These are phyloP conservation scores for Gasterosteus nipponicus DNA, from an alignment of 2,113 vertebrate genomes.

Conservation along the genomic window DNA sequence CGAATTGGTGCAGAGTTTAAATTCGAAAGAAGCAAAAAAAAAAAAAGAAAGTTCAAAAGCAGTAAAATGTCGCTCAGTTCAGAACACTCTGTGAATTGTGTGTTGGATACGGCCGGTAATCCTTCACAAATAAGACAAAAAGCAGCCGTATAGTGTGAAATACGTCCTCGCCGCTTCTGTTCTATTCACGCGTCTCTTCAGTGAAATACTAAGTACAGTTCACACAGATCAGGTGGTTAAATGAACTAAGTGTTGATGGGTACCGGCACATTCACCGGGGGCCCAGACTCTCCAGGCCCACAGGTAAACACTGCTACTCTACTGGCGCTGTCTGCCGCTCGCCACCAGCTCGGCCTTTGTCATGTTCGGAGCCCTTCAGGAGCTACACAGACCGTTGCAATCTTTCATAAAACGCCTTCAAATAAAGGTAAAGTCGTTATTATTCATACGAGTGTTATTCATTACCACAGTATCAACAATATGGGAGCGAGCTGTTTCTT, in stretches of 20 bases:
- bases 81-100: neutral
- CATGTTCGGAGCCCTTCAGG: neutral
- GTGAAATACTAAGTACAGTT: neutral
- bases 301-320: neutral
- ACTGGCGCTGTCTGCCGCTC: neutral
- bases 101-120: neutral
- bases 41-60: neutral
- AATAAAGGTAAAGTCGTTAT: neutral
- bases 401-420: neutral
- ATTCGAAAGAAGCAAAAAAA: neutral
- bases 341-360: neutral
- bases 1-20: neutral
- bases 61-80: neutral
- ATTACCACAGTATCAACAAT: neutral
- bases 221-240: neutral
- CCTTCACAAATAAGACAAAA: neutral
- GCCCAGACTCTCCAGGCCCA: neutral
- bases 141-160: neutral
- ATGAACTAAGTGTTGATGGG: neutral
- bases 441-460: neutral
- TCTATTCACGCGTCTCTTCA: neutral
- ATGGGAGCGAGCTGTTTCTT: neutral
- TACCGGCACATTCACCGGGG: neutral
- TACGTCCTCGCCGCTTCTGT: neutral
- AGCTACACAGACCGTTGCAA: neutral